Base-by-base conservation (phyloP, 2,888 invertebrate genomes). In the Melanotus villosus region DNA sequence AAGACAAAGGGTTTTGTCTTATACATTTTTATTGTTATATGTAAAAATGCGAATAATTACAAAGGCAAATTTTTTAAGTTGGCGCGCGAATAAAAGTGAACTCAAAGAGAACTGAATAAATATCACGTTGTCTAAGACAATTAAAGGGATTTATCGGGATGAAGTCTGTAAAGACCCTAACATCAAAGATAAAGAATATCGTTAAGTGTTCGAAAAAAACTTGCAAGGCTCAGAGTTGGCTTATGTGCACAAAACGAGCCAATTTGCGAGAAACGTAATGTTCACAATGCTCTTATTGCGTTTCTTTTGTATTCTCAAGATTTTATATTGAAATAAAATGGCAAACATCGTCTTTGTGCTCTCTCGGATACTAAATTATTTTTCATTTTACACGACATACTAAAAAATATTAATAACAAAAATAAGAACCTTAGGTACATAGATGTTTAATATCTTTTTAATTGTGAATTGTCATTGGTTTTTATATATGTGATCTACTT, bases 191-290 rank as follows among this genome's bases (percentile, higher is more conserved):
- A 26, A 23, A 50, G 12, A 43, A 50, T 50, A 50, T 50, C 26
- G 50, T 50, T 23, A 50, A 50, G 30, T 30, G 26, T 26, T 50
- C 26, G 14, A 26, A 30, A 12, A 50, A 12, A n/a, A n/a, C 26
- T 50, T n/a, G 1, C 50, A 30, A 16, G 12, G 23, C 14, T 26
- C 26, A 12, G 26, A 9, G 50, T 50, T 30, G 26, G 50, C 50
- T 50, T 50, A 50, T 50, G 26, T 50, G 50, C 50, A 50, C n/a
- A n/a, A 14, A 50, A 30, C 50, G 50, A 50, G 30, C 50, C 26
- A 26, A 9, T 50, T 50, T 50, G 50, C 50, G 26, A 26, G 12
- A 26, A 30, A 21, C 14, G 26, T 50, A 50, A 50, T 50, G 50
- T 43, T 43, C 19, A 18, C 43, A 19, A 43, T 30, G 30, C 14